Conservation (phyloP, 2,113 vertebrate genomes). For the Syrmaticus mikado region DNA sequence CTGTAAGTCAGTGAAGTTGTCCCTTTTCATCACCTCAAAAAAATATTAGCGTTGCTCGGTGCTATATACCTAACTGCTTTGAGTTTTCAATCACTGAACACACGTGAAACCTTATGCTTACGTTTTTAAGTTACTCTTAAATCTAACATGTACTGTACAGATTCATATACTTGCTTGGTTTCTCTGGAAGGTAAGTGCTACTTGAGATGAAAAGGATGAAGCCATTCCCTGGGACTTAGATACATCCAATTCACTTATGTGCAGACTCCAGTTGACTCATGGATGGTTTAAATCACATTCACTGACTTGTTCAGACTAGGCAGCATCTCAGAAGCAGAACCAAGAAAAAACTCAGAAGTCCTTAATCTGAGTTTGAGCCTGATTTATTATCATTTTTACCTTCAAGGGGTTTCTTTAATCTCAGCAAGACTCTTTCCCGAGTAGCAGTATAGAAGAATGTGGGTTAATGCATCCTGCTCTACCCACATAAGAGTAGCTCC, state of each 20-base stretch:
- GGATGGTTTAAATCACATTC: background rate
- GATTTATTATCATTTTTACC: slow-evolving; percentile 29
- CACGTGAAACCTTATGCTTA: background rate
- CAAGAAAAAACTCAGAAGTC: background rate
- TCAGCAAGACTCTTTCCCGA: background rate
- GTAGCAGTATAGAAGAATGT: slow-evolving; percentile 5
- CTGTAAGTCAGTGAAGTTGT: background rate
- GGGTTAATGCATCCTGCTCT: slow-evolving; percentile 22
- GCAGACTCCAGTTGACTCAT: background rate
- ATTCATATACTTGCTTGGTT: background rate
- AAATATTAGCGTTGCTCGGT: background rate
- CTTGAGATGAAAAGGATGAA: background rate
- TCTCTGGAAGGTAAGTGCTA: background rate
- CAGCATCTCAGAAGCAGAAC: background rate
- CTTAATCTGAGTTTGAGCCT: background rate
- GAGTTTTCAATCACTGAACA: background rate
- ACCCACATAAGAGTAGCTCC: slow-evolving; percentile 12
- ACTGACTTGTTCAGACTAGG: background rate
- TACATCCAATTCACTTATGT: background rate
- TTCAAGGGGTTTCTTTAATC: slow-evolving; percentile 21
- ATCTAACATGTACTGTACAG: background rate
- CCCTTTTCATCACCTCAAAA: background rate
- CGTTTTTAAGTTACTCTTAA: background rate
- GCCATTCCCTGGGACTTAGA: background rate
- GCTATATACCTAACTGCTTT: background rate